Percentiles rank a stretch among this genome's conserved stretches.
These are phyloP conservation scores for Falco novaeseelandiae DNA, from an alignment of 2,797 vertebrate genomes.

Conservation along the genomic window DNA sequence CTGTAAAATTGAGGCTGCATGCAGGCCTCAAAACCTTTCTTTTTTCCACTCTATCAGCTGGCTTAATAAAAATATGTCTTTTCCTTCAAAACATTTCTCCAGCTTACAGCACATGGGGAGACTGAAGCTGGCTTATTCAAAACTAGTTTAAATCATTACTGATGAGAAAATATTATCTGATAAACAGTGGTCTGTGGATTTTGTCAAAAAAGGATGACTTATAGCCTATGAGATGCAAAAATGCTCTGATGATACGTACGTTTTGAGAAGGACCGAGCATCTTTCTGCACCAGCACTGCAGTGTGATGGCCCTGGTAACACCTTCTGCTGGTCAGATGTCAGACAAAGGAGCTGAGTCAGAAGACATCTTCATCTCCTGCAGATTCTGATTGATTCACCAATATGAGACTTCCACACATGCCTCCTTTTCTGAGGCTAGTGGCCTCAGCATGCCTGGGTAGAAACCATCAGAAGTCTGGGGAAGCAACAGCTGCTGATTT, in stretches of 20 bases:
- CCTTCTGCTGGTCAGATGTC: background rate
- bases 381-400: background rate
- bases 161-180: background rate
- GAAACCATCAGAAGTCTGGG: background rate
- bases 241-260: rapidly evolving
- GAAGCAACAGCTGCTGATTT: background rate
- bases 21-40: background rate
- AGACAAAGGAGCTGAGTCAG: background rate
- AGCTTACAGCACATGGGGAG: background rate
- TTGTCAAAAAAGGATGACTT: background rate
- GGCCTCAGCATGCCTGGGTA: background rate
- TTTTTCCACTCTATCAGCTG: background rate
- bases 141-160: background rate
- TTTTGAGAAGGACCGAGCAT: background rate
- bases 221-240: background rate
- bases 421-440: background rate
- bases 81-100: background rate
- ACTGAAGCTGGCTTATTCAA: background rate
- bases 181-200: background rate
- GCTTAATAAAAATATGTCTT: background rate
- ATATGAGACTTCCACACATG: background rate
- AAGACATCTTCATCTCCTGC: background rate
- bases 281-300: background rate
- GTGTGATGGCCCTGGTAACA: too few species aligned
- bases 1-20: background rate